Base-by-base conservation (phyloP, 1,140 invertebrate species). In the Drosophila pseudoananassae region DNA sequence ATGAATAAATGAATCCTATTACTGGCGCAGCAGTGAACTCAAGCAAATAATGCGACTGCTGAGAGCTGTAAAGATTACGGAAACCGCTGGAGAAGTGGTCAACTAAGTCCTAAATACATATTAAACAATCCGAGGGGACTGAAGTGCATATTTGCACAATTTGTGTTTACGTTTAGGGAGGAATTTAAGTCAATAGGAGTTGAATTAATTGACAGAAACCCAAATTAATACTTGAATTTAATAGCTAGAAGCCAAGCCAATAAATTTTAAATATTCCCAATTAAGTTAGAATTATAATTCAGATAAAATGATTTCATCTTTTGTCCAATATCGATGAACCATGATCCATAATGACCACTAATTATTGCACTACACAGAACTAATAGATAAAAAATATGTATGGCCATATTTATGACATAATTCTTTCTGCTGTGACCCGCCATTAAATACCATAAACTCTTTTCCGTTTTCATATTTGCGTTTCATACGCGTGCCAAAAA, bases 401-500 rank as follows among this genome's bases (percentile, higher is more conserved):
- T 33, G 5, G 6, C 9, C 40, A 40, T 69, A 69, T 56, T 49
- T 47, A 31, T 56, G n/a, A 31, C 43, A 43, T 56, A 69, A 38
- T 31, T 23, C 49, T 31, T 29, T 9, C 17, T 12, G 31, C 12
- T 55, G 43, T 25, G 66, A 33, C 29, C 36, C 36, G n/a, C 29
- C 12, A 58, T 57, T 55, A 58, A 70, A 61, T 63, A 55, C 53
- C 54, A 46, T 52, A 73, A 76, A 61, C 54, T 40, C 38, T 57
- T 66, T 66, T 43, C 31, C 27, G 15, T 49, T 43, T 55, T 23
- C 20, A 49, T 70, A 65, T 78, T 82, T 78, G 47, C 50, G 49
- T 66, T 83, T 83, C 55, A 78, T 75, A 52, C 68, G 46, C 51
- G 52, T 58, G 59, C 45, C 23, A 59, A 74, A 78, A 78, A 78